A percentile compares a stretch with the other conserved stretches of the same genome.
These are phyloP conservation scores for Microcebus jonahi DNA, from an alignment of 2,113 vertebrate genomes.

Conservation along the genomic window DNA sequence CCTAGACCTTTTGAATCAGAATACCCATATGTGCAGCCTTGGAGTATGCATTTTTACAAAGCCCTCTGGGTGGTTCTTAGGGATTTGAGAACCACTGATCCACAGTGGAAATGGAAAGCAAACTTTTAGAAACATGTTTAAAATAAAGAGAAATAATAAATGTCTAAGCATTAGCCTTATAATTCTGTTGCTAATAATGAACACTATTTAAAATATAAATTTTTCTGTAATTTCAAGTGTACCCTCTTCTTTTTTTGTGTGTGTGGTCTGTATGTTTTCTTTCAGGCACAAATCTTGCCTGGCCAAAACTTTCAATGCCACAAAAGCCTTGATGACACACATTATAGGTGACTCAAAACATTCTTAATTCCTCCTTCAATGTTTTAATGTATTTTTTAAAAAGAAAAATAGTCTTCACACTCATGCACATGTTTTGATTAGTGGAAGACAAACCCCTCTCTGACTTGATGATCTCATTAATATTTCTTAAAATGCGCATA, in stretches of 20 bases:
- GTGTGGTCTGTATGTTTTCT: not conserved
- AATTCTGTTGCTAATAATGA: not conserved
- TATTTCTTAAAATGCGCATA: not conserved
- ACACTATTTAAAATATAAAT: not conserved
- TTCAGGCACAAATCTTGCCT: not conserved
- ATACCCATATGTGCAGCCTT: not conserved
- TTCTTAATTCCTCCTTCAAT: not conserved
- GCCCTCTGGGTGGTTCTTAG: not conserved
- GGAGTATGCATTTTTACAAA: not conserved
- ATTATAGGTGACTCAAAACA: not conserved
- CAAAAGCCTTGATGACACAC: not conserved
- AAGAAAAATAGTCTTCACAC: not conserved
- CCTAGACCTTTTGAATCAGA: not conserved
- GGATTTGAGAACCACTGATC: not conserved
- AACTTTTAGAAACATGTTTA: not conserved
- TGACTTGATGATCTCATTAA: not conserved
- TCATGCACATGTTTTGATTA: not conserved
- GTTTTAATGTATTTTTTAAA: not conserved
- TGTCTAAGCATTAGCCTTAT: not conserved
- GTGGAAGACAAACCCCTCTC: not conserved
- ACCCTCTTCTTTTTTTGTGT: not conserved
- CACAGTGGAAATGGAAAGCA: not conserved
- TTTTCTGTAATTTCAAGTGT: not conserved
- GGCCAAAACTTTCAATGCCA: not conserved
- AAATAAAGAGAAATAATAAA: not conserved